phyloP scores from a whole-genome alignment of 2,888 invertebrate genomes.

The Thysanoteuthis rhombus region DNA sequence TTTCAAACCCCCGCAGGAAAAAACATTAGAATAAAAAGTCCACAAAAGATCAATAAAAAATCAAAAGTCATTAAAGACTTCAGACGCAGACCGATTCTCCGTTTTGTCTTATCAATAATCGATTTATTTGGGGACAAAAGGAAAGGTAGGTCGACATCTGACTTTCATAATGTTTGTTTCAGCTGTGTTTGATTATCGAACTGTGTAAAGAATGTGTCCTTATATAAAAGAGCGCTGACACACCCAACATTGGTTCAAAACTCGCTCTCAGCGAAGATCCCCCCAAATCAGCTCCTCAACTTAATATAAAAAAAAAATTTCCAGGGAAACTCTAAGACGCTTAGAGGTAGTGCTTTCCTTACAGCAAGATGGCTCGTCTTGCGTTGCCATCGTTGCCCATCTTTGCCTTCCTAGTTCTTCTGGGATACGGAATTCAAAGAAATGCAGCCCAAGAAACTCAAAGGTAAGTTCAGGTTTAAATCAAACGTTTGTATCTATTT shows the following conservation, averaged over 20 bases:
- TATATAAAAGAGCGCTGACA: neutral
- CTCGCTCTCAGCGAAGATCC: neutral
- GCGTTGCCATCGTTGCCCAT: neutral
- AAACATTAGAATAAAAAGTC: no score
- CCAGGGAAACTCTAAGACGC: neutral
- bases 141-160: neutral
- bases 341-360: neutral
- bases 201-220: neutral
- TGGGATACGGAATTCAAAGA: neutral
- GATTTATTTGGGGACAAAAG: neutral
- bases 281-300: neutral
- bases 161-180: neutral
- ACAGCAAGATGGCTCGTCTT: neutral
- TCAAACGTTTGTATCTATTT: neutral
- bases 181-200: neutral
- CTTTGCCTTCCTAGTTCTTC: neutral
- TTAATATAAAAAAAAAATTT: neutral
- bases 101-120: neutral
- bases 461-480: neutral
- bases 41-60: neutral
- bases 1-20: no score
- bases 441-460: neutral
- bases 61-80: neutral
- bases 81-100: neutral
- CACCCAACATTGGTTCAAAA: neutral